Evolutionary conservation across 2,113 vertebrate genomes (phyloP).

Genomic region (Pseudonaja textilis): DNA sequence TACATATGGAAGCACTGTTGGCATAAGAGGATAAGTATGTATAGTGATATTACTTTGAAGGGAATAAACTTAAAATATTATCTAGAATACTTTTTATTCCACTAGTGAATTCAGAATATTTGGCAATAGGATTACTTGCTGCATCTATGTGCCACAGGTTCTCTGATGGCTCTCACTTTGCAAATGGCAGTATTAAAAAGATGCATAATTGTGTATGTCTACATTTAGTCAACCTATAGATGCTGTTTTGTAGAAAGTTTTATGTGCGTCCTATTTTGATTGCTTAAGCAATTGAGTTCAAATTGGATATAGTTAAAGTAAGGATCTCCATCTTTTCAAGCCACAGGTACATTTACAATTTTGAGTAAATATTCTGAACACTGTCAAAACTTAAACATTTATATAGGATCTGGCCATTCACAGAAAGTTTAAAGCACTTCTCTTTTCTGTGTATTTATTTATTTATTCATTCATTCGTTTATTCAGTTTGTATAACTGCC

Average conservation of each 20-base stretch:
- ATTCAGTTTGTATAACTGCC: neutral
- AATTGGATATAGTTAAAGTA: neutral
- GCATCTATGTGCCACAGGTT: neutral
- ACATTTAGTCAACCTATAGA: neutral
- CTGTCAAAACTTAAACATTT: neutral
- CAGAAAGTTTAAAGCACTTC: neutral
- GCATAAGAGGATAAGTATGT: neutral
- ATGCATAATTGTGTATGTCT: neutral
- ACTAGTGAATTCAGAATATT: neutral
- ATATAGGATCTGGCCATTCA: neutral
- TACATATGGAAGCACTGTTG: neutral
- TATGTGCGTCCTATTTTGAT: neutral
- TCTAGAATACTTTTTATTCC: neutral
- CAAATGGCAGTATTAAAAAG: neutral
- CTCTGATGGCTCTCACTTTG: neutral
- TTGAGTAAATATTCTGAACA: neutral
- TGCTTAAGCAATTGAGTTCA: neutral
- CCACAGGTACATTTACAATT: neutral
- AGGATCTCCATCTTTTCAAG: neutral
- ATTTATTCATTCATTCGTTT: neutral
- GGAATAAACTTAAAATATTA: neutral
- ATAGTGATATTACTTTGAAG: neutral
- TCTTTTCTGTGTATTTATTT: neutral
- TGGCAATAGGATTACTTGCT: neutral
- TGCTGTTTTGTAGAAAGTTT: neutral